phyloP scores from a whole-genome alignment of 2,797 vertebrate genomes.

The Enteromius paludinosus region DNA sequence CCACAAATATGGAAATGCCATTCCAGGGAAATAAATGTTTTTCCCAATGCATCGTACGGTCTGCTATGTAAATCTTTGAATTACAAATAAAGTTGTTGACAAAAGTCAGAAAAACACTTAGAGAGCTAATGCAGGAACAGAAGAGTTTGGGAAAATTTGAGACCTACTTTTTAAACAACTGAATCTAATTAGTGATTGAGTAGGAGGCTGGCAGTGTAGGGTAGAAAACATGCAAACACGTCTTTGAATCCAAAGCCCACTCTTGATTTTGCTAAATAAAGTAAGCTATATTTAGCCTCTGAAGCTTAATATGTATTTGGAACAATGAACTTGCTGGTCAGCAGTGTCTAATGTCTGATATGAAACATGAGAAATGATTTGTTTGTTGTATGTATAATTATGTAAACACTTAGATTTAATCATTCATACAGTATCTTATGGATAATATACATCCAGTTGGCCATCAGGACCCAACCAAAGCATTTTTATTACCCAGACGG shows the following conservation, averaged over 20 bases:
- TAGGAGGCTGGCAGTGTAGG: background rate
- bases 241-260: background rate
- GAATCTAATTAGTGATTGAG: background rate
- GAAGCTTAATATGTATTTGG: background rate
- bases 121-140: background rate
- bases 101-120: constrained; percentile 14
- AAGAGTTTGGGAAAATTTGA: background rate
- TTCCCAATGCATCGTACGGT: constrained; percentile 16
- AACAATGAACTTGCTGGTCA: background rate
- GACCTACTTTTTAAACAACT: constrained; percentile 26
- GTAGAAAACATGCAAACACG: background rate
- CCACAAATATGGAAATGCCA: constrained; percentile 52
- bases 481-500: background rate
- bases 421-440: background rate
- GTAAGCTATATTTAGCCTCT: background rate
- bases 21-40: constrained; percentile 33
- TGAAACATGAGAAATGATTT: background rate
- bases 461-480: background rate
- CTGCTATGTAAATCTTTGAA: constrained; percentile 17
- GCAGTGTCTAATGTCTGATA: background rate
- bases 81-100: background rate
- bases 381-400: background rate
- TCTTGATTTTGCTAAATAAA: background rate
- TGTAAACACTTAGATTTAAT: background rate
- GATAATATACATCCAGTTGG: background rate